Evolutionary conservation across 2,113 vertebrate species (phyloP).

Genomic region (Delphinus delphis): DNA sequence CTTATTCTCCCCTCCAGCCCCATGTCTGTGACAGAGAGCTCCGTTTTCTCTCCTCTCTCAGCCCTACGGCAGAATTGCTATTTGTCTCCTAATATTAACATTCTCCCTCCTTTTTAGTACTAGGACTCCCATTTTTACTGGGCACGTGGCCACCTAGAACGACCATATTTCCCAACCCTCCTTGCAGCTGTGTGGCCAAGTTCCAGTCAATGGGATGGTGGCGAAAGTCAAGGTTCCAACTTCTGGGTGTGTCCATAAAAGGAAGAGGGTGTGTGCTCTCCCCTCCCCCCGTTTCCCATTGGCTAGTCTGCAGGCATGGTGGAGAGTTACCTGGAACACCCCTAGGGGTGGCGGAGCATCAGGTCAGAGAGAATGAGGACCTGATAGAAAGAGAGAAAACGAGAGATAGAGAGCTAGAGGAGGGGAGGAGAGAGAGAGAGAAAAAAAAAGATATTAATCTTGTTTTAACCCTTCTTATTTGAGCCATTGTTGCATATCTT

Average conservation of each 20-base stretch:
- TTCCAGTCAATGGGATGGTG: neutral
- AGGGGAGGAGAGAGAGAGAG: neutral
- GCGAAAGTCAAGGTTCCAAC: neutral
- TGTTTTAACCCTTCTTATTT: neutral
- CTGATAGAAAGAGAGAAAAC: too few relatives aligned
- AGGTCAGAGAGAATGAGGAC: neutral
- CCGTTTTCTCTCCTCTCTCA: neutral
- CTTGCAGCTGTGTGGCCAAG: neutral
- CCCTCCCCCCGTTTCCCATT: fast-evolving
- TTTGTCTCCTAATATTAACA: neutral
- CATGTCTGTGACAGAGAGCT: fast-evolving
- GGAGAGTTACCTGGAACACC: neutral
- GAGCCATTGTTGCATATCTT: neutral
- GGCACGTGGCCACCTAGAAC: neutral
- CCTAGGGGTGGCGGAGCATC: neutral
- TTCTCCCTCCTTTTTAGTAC: neutral
- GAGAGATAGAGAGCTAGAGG: neutral
- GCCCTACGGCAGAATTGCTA: neutral
- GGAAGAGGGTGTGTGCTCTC: neutral
- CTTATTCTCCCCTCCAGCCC: neutral
- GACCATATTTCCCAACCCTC: neutral
- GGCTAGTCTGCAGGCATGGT: neutral
- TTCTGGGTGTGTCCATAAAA: neutral
- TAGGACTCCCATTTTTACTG: neutral
- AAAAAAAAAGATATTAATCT: neutral